Conservation (phyloP, 2,113 vertebrate species). For the Thomomys bottae region DNA sequence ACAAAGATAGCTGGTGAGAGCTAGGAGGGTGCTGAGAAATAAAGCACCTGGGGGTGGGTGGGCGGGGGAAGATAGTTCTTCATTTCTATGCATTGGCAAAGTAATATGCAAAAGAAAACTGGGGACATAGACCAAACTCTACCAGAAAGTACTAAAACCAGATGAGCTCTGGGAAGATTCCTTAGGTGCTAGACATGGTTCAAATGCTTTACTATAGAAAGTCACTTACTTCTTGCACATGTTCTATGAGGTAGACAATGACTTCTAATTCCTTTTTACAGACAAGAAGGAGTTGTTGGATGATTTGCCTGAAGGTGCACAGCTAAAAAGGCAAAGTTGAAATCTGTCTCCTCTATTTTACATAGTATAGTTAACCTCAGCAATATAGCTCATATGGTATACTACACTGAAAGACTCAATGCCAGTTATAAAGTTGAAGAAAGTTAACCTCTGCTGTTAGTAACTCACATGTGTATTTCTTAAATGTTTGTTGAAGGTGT, state of each 20-base stretch:
- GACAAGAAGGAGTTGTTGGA: neutral
- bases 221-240: neutral
- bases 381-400: neutral
- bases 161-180: neutral
- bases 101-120: conserved; percentile 28
- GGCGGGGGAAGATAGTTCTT: neutral
- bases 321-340: neutral
- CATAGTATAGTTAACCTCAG: neutral
- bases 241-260: neutral
- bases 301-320: neutral
- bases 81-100: neutral
- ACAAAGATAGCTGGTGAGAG: conserved; percentile 26
- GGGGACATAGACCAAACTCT: neutral
- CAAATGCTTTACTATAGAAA: neutral
- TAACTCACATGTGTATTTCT: neutral
- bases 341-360: neutral
- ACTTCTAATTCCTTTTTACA: neutral
- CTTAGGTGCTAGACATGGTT: neutral
- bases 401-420: neutral
- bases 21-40: neutral
- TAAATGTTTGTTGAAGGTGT: neutral
- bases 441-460: neutral
- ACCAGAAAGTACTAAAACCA: conserved; percentile 7
- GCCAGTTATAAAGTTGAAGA: neutral
- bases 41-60: too few species aligned